phyloP scores from a whole-genome alignment of 2,113 vertebrate species.

The Regulus satrapa region DNA sequence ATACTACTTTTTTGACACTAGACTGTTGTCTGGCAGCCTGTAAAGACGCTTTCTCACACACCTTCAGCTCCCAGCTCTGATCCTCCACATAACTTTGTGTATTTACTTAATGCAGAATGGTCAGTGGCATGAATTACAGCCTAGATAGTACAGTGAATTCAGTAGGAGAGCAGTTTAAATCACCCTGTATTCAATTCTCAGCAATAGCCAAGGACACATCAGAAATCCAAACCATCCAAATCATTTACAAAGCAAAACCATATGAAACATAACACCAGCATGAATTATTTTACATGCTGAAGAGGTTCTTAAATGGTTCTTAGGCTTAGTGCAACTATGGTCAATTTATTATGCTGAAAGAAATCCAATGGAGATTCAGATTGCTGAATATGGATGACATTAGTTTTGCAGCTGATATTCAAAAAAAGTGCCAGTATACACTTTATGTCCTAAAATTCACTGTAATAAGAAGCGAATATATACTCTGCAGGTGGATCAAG shows the following conservation, averaged over 20 bases:
- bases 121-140: not conserved
- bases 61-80: not conserved
- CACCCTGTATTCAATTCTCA: not conserved
- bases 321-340: not conserved
- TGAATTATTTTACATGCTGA: not conserved
- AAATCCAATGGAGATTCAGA: not conserved
- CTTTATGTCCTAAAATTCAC: not conserved
- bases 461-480: not conserved
- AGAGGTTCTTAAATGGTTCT: not conserved
- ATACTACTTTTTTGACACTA: not conserved
- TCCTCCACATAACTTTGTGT: not conserved
- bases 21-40: not conserved
- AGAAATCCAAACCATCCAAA: not conserved
- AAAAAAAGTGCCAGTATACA: not conserved
- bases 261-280: not conserved
- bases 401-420: not conserved
- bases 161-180: not conserved
- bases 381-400: not conserved
- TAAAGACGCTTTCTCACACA: not conserved
- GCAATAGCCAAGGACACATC: not conserved
- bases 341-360: not conserved
- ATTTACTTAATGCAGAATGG: not conserved
- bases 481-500: not conserved
- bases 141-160: not conserved
- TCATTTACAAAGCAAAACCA: not conserved